These are phyloP conservation scores for silkworm (Bombyx mori) DNA, from an alignment of 1,140 invertebrate genomes.

Conservation along the genomic window ASM3026992v2 NC_085129.1:10226001-10226500, in stretches of 20 bases:
- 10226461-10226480: too few species aligned
- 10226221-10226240: constrained; percentile 50
- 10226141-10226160: constrained; percentile 45
- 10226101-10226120: constrained; percentile 37
- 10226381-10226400: not conserved
- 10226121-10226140: constrained; percentile 41
- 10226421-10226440: not conserved
- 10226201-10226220: constrained; percentile 43
- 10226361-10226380: not conserved
- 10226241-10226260: constrained; percentile 31
- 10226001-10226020: too few species aligned
- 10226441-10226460: not conserved
- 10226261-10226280: constrained; percentile 16
- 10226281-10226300: not conserved
- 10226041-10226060: too few species aligned
- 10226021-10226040: too few species aligned
- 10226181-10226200: constrained; percentile 39
- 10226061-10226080: too few species aligned
- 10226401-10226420: not conserved
- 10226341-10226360: not conserved
- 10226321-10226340: too few species aligned
- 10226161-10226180: constrained; percentile 34
- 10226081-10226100: constrained; percentile 12
- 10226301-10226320: too few species aligned
- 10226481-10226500: too few species aligned